phyloP scores from a whole-genome alignment of 2,113 vertebrate species.

The Microcebus lehilahytsara region DNA sequence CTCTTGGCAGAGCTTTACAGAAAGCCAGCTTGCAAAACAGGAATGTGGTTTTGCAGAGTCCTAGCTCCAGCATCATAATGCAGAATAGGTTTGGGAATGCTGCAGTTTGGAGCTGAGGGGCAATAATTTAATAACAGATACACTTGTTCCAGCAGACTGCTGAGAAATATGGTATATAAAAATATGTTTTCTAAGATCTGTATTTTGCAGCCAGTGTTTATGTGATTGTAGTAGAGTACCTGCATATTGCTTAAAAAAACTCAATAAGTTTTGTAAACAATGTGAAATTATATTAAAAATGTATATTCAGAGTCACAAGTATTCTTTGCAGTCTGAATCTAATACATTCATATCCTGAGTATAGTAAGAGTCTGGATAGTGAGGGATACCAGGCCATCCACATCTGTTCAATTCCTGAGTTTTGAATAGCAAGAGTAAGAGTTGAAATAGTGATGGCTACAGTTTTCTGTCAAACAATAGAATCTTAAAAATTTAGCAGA shows the following conservation, averaged over 20 bases:
- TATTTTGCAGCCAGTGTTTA: constrained; percentile 12
- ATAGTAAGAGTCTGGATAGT: constrained; percentile 5
- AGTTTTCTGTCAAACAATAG: constrained; percentile 13
- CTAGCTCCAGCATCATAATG: background rate
- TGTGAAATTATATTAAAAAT: constrained; percentile 26
- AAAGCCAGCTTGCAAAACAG: background rate
- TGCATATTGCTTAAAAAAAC: constrained; percentile 18
- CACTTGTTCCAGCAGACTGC: background rate
- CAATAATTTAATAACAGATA: constrained; percentile 1
- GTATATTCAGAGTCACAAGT: background rate
- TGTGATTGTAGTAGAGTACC: constrained; percentile 28
- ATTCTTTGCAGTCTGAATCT: background rate
- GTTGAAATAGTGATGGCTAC: background rate
- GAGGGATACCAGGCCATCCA: background rate
- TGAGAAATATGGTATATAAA: background rate
- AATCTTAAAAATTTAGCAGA: constrained; percentile 30
- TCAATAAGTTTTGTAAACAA: background rate
- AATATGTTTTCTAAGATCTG: constrained; percentile 46
- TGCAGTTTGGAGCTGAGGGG: background rate
- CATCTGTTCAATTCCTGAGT: background rate
- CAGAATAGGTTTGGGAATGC: background rate
- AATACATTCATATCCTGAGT: background rate
- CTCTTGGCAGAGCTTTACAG: constrained; percentile 24
- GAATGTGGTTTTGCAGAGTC: background rate
- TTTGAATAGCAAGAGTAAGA: background rate